A percentile compares a stretch with the other conserved stretches of the same genome.
Evolutionary conservation across 2,113 vertebrate species (phyloP).

Genomic region (Notarius quadriscutis): DNA sequence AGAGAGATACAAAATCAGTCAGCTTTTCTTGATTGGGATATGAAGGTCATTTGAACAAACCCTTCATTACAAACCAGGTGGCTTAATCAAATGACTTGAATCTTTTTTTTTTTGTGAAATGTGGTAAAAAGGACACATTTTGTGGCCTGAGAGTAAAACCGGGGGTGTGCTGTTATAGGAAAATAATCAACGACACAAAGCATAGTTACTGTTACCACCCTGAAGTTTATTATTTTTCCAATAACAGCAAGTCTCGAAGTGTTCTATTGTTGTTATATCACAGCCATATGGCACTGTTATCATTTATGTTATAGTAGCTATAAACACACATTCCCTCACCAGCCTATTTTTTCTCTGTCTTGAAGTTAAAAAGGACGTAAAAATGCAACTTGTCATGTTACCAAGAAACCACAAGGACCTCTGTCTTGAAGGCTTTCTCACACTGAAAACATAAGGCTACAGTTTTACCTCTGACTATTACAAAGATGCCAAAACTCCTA

Average conservation of each 20-base stretch:
- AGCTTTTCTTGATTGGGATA: conserved; percentile 38
- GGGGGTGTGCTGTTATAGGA: not conserved
- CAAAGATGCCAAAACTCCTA: not conserved
- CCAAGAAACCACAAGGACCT: not conserved
- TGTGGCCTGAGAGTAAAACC: not conserved
- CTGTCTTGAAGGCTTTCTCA: not conserved
- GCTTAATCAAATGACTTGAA: conserved; percentile 21
- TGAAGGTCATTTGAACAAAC: conserved; percentile 34
- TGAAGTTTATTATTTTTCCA: not conserved
- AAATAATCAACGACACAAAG: not conserved
- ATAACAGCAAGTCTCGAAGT: not conserved
- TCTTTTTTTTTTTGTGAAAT: not conserved
- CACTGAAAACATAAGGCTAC: not conserved
- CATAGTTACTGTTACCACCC: not conserved
- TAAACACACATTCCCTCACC: not conserved
- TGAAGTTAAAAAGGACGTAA: not conserved
- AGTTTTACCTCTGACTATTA: not conserved
- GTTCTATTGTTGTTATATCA: not conserved
- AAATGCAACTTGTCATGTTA: not conserved
- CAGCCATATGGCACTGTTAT: not conserved
- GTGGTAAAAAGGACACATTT: not conserved
- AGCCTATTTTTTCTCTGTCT: not conserved
- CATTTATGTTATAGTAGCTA: not conserved
- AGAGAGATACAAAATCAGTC: conserved; percentile 34
- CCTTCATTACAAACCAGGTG: conserved; percentile 43